Base-by-base conservation (phyloP, 2,888 invertebrate species). In the Cylloceria caligata region DNA sequence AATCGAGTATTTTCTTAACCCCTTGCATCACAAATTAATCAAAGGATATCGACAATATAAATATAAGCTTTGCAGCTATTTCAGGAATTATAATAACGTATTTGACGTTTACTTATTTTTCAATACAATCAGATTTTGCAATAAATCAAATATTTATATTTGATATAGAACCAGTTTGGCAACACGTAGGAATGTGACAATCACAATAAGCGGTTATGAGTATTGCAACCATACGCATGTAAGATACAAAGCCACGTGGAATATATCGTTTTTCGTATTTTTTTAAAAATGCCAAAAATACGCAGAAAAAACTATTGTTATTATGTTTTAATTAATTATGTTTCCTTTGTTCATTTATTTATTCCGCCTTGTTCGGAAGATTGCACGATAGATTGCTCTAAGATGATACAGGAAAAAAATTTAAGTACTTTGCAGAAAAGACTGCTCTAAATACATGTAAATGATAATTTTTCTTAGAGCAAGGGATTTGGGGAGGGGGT, bases 111-210 rank as follows among this genome's bases (percentile, higher is more conserved):
- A n/a, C n/a, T n/a, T 36, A 1, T 7, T 47, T 47, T 5, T 6
- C 4, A n/a, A 47, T 47, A 55, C 74, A 74, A 64, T 68, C 74
- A 52, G 74, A 68, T 80, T 62, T 68, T 80, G 52, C 60, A 67
- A 9, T 11, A 36, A 19, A 21, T 21, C 36, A 13, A 11, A 13
- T 11, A 13, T 42, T 13, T 42, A 2, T 11, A 13, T 42, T 42
- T 42, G 11, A 13, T 2, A 11, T n/a, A n/a, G n/a, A n/a, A n/a
- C 27, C 30, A 3, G 30, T 34, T 16, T 3, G 7, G 0, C 11
- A 11, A 21, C 24, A 52, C 11, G 52, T 21, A 24, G 1, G 52
- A 24, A 52, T 11, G 2, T 4, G 6, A 34, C 4, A 57, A 57
- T 34, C 7, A 34, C n/a, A 13, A 30, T 16, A 34, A 30, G n/a